These are phyloP conservation scores for Amblyteles armatorius DNA, from an alignment of 2,888 invertebrate genomes.

Conservation along the genomic window DNA sequence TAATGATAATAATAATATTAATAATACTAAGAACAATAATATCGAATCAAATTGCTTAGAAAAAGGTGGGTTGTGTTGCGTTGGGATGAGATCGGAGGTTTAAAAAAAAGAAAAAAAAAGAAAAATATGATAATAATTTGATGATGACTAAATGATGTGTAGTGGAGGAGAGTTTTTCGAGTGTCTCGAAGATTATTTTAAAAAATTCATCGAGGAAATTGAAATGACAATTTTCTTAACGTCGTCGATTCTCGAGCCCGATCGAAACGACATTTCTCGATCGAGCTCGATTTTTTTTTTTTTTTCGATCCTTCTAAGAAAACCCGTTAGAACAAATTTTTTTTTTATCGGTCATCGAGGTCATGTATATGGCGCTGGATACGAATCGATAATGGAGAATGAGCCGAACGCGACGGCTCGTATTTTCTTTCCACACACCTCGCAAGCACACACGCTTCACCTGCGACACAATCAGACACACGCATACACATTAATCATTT, in stretches of 20 bases:
- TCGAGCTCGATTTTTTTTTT: slow-evolving; percentile 16
- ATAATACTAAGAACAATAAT: slow-evolving; percentile 51
- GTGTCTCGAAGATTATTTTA: slow-evolving; percentile 1
- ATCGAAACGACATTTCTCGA: not conserved
- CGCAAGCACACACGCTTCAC: slow-evolving; percentile 10
- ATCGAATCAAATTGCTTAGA: slow-evolving; percentile 39
- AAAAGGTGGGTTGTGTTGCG: slow-evolving; percentile 34
- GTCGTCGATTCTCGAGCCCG: not conserved
- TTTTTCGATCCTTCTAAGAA: slow-evolving; percentile 1
- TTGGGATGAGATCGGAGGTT: slow-evolving; percentile 40
- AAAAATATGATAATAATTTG: slow-evolving; percentile 15
- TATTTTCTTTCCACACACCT: slow-evolving; percentile 1
- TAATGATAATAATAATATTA: slow-evolving; percentile 25
- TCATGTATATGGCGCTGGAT: slow-evolving; percentile 43
- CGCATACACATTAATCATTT: slow-evolving; percentile 5
- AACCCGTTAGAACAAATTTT: not conserved
- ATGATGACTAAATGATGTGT: not conserved
- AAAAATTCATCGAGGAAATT: not conserved
- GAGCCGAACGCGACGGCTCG: slow-evolving; percentile 30
- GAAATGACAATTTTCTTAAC: not conserved
- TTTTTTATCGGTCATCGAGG: not conserved
- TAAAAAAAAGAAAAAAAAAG: slow-evolving; percentile 6
- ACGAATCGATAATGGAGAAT: slow-evolving; percentile 37
- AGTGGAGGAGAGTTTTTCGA: not conserved
- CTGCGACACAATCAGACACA: slow-evolving; percentile 10